Evolutionary conservation across 2,888 invertebrate genomes (phyloP).

Genomic region (Stenoptilia bipunctidactyla): DNA sequence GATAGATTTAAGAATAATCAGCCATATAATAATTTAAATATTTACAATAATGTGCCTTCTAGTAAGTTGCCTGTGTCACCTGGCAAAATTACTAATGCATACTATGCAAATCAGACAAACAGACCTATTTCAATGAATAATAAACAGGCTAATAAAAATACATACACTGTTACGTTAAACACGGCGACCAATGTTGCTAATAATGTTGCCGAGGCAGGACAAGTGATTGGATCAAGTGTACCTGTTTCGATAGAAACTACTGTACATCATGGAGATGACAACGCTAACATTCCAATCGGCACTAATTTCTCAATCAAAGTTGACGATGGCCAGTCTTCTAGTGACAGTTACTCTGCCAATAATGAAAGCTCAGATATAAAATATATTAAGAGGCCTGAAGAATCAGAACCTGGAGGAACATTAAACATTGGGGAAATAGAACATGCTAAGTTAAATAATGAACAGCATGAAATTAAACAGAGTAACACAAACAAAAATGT

Average conservation of each 20-base stretch:
- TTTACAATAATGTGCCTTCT: neutral
- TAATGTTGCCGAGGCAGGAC: constrained; percentile 30
- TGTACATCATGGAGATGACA: constrained; percentile 26
- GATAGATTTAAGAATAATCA: constrained; percentile 16
- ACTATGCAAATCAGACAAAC: constrained; percentile 18
- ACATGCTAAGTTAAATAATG: neutral
- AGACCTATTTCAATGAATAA: constrained; percentile 29
- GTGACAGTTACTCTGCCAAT: neutral
- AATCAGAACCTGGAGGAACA: neutral
- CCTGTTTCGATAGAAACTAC: constrained; percentile 40
- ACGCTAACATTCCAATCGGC: constrained; percentile 60
- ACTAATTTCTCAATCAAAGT: constrained; percentile 64
- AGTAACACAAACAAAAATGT: constrained; percentile 15
- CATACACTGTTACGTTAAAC: constrained; percentile 48
- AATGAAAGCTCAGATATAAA: neutral
- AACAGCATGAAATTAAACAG: neutral
- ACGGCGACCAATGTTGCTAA: constrained; percentile 48
- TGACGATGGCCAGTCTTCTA: constrained; percentile 33
- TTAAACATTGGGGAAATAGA: neutral
- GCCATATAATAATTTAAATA: constrained; percentile 14
- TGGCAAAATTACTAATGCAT: constrained; percentile 15
- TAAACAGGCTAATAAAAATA: constrained; percentile 31
- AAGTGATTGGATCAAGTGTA: constrained; percentile 48
- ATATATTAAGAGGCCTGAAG: neutral
- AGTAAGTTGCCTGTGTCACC: constrained; percentile 21